Evolutionary conservation across 2,113 vertebrate species (phyloP).

Genomic region (Telmatochromis sp.): DNA sequence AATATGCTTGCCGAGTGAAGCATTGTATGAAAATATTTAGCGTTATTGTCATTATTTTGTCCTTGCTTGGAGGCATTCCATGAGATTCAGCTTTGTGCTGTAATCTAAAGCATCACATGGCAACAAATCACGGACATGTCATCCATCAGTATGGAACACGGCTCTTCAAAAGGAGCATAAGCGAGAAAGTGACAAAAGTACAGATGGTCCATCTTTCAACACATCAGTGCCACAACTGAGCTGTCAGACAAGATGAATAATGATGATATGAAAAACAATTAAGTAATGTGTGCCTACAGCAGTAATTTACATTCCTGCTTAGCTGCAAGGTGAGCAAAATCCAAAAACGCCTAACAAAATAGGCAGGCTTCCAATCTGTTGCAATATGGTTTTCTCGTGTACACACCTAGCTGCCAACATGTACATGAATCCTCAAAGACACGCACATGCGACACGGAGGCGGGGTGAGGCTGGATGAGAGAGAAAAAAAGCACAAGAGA

Average conservation of each 20-base stretch:
- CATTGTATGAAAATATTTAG: slow-evolving; percentile 24
- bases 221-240: slow-evolving; percentile 57
- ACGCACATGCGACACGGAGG: neutral
- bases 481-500: neutral
- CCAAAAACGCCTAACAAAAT: neutral
- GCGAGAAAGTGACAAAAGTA: slow-evolving; percentile 4
- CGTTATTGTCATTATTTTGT: slow-evolving; percentile 36
- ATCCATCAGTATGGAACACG: slow-evolving; percentile 26
- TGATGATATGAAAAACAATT: slow-evolving; percentile 56
- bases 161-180: slow-evolving; percentile 32
- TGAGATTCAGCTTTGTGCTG: neutral
- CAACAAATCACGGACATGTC: slow-evolving; percentile 11
- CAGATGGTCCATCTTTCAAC: slow-evolving; percentile 59
- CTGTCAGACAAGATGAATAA: slow-evolving; percentile 61
- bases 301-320: slow-evolving; percentile 19
- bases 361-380: neutral
- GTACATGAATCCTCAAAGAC: neutral
- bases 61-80: slow-evolving; percentile 57
- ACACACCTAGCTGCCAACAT: neutral
- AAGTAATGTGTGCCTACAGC: slow-evolving; percentile 41
- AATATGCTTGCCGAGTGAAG: slow-evolving; percentile 28
- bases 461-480: neutral
- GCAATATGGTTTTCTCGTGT: neutral
- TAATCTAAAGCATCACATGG: slow-evolving; percentile 43
- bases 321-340: slow-evolving; percentile 37